Conservation (phyloP, 1,140 invertebrate species). For the Leptopilina clavipes region DNA sequence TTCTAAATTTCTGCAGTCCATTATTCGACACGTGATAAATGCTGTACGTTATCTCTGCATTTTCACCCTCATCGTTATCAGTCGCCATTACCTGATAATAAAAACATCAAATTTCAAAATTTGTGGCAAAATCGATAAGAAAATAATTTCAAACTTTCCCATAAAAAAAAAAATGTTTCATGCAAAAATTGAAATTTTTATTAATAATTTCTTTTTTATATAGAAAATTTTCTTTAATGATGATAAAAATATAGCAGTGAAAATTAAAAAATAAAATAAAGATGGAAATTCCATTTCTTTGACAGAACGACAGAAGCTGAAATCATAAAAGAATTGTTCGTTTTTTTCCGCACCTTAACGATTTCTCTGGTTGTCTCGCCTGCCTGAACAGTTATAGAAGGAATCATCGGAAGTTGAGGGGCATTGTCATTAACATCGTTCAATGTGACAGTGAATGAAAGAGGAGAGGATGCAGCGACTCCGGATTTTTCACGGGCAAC, state of each 20-base stretch:
- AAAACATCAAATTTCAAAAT: conserved; percentile 23
- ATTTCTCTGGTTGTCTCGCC: conserved; percentile 85
- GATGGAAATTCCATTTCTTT: neutral
- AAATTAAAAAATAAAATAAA: conserved; percentile 2
- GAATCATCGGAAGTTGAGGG: conserved; percentile 83
- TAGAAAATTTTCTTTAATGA: too few relatives aligned
- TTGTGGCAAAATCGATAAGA: neutral
- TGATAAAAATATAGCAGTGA: too few relatives aligned
- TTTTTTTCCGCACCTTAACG: conserved; percentile 77
- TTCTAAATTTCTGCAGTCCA: conserved; percentile 88
- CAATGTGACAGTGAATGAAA: conserved; percentile 85
- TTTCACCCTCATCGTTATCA: conserved; percentile 90
- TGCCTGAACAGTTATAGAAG: conserved; percentile 86
- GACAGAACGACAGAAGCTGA: neutral
- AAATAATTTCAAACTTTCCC: too few relatives aligned
- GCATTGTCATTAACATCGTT: conserved; percentile 91
- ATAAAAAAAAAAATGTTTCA: too few relatives aligned
- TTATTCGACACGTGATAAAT: conserved; percentile 94
- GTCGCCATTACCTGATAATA: conserved; percentile 81
- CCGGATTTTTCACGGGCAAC: conserved; percentile 87
- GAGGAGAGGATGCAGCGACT: conserved; percentile 85
- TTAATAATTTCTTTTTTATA: too few relatives aligned
- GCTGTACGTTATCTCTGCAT: conserved; percentile 87
- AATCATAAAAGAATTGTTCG: conserved; percentile 35
- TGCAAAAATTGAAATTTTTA: too few relatives aligned